phyloP scores from a whole-genome alignment of 2,888 invertebrate species.

The Trypoxylon attenuatum region DNA sequence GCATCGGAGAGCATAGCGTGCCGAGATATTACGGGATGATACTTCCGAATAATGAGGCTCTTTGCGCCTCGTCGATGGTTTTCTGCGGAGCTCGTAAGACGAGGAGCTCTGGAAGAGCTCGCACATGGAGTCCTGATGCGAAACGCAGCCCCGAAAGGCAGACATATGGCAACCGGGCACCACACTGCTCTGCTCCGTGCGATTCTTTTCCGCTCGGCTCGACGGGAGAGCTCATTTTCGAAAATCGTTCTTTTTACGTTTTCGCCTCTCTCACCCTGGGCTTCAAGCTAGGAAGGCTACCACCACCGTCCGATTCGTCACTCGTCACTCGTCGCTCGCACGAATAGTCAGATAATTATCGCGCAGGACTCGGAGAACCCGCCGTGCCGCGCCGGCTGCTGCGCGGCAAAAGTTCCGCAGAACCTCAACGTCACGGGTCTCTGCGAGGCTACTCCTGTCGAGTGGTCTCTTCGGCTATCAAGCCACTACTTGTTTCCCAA shows the following conservation, averaged over 20 bases:
- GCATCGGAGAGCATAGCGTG: too few species aligned
- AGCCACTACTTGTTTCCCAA: too few species aligned
- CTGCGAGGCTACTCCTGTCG: too few species aligned
- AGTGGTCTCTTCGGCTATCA: too few species aligned
- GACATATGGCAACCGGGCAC: slow-evolving; percentile 63
- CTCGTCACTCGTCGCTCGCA: slow-evolving; percentile 16
- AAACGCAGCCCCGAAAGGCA: slow-evolving; percentile 44
- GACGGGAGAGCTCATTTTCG: slow-evolving; percentile 38
- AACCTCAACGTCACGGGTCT: too few species aligned
- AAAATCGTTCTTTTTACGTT: slow-evolving; percentile 46
- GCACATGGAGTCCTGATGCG: slow-evolving; percentile 44
- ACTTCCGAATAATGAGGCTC: slow-evolving; percentile 47
- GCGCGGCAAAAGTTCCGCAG: too few species aligned
- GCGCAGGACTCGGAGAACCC: neutral
- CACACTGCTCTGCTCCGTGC: slow-evolving; percentile 16
- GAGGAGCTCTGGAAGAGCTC: slow-evolving; percentile 6
- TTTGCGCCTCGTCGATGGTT: slow-evolving; percentile 17
- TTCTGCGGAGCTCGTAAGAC: slow-evolving; percentile 4
- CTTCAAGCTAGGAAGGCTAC: slow-evolving; percentile 8
- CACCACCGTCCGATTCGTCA: slow-evolving; percentile 31
- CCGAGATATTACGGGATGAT: slow-evolving; percentile 59
- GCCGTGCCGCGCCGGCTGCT: slow-evolving; percentile 2
- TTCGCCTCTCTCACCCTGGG: slow-evolving; percentile 8
- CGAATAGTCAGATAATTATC: slow-evolving; percentile 51
- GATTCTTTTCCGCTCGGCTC: slow-evolving; percentile 45